Base-by-base conservation (phyloP, 2,888 invertebrate species). In the Lithophane leautieri region DNA sequence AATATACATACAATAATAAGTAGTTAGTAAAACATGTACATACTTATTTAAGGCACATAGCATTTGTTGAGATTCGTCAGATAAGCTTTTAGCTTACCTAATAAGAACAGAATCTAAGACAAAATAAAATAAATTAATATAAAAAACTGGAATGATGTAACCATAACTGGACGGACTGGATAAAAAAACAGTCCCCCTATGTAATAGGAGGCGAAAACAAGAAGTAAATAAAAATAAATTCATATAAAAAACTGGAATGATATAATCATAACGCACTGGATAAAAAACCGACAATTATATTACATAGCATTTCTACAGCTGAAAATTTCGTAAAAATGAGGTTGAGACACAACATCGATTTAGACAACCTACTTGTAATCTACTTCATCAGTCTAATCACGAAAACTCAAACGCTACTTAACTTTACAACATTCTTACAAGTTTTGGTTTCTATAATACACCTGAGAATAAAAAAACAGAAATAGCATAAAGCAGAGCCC, bases 381-480 rank as follows among this genome's bases (percentile, higher is more conserved):
- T 84, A 86, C 50, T 75, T 73, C 79, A 83, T 73, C 79, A 83
- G 82, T 86, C 79, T 82, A 81, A 81, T 52, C 11, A 11, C 77
- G 25, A 19, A 73, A 52, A 79, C 63, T 72, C 63, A 79, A 73
- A 79, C 25, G 14, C 34, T 50, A 52, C 63, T 44, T 25, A 44
- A 25, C 12, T 44, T 42, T 52, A 65, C 0, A 42, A 11, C 2
- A 0, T 47, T 40, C 7, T 50, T 61, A 16, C 16, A 71, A 22
- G 9, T 14, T 22, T 19, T n/a, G 16, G 12, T 42, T 6, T n/a
- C 19, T 61, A 44, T 44, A 25, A 61, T 28, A 40, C 2, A 68
- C 2, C 14, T 44, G 0, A 52, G 9, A 34, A 56, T 22, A 60
- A 66, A 50, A 74, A 42, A 8, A 40, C 4, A 22, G 34, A 34